Evolutionary conservation across 2,113 vertebrate genomes (phyloP).

Genomic region (Suricata suricatta): DNA sequence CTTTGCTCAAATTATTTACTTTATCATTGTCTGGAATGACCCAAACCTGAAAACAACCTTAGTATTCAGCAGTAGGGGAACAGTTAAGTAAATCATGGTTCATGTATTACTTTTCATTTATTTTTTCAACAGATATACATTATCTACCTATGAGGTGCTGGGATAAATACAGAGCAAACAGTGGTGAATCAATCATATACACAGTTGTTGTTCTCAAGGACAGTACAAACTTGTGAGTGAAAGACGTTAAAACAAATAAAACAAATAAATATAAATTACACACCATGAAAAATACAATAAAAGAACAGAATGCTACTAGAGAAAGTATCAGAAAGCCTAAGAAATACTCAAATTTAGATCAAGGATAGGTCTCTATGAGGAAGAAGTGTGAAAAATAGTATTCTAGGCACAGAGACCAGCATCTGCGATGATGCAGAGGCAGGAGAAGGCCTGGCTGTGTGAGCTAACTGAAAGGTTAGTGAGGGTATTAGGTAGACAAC

Average conservation of each 20-base stretch:
- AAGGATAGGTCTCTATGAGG: neutral
- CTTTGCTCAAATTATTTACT: conserved; percentile 31
- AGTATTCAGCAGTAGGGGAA: conserved; percentile 52
- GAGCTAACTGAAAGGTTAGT: neutral
- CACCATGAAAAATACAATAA: conserved; percentile 24
- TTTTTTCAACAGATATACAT: conserved; percentile 41
- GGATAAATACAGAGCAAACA: conserved; percentile 40
- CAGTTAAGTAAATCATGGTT: neutral
- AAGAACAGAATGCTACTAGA: conserved; percentile 45
- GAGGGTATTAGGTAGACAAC: neutral
- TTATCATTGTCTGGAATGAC: conserved; percentile 45
- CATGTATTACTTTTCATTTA: conserved; percentile 37
- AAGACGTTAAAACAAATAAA: conserved; percentile 42
- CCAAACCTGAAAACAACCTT: conserved; percentile 44
- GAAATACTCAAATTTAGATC: neutral
- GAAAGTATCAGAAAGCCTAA: conserved; percentile 5
- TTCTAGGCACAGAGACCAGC: neutral
- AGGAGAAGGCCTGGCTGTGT: neutral
- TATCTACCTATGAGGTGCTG: neutral
- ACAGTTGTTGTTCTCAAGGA: conserved; percentile 15
- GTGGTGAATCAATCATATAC: neutral
- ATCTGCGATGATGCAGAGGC: neutral
- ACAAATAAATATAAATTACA: conserved; percentile 28
- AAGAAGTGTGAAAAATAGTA: neutral
- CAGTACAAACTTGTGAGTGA: conserved; percentile 36